Conservation (phyloP, 2,113 vertebrate genomes). For the Acrocephalus kingi region DNA sequence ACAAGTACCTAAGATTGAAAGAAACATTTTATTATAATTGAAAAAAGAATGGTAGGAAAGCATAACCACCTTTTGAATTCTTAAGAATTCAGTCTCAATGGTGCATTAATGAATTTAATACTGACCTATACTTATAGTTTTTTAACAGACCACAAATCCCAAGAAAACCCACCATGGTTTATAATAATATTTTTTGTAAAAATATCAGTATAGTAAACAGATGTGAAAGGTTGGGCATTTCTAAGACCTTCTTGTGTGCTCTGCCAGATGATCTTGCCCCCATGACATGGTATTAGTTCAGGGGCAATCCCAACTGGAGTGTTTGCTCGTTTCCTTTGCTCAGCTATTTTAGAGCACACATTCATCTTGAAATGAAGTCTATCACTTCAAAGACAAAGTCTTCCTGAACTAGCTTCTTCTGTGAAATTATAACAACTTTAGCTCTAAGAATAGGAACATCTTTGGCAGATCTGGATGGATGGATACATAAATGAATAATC, state of each 20-base stretch:
- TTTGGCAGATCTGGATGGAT: neutral
- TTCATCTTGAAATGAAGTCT: neutral
- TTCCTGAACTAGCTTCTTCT: neutral
- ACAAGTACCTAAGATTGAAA: neutral
- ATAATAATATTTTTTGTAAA: neutral
- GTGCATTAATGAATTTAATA: neutral
- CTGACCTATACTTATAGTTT: neutral
- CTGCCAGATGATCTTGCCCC: neutral
- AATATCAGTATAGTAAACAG: neutral
- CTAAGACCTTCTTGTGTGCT: neutral
- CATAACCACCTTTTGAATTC: neutral
- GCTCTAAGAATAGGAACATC: neutral
- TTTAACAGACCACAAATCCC: neutral
- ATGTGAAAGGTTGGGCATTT: neutral
- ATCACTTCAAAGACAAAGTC: neutral
- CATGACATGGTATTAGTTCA: neutral
- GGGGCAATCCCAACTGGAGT: neutral
- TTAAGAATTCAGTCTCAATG: neutral
- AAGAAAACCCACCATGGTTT: neutral
- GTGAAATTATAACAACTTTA: neutral
- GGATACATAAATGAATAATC: neutral
- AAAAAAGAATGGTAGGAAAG: neutral
- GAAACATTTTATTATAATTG: conserved; percentile 26
- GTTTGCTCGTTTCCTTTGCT: neutral
- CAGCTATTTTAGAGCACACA: neutral